phyloP scores from a whole-genome alignment of 1,140 invertebrate species.

The Cardiocondyla obscurior region DNA sequence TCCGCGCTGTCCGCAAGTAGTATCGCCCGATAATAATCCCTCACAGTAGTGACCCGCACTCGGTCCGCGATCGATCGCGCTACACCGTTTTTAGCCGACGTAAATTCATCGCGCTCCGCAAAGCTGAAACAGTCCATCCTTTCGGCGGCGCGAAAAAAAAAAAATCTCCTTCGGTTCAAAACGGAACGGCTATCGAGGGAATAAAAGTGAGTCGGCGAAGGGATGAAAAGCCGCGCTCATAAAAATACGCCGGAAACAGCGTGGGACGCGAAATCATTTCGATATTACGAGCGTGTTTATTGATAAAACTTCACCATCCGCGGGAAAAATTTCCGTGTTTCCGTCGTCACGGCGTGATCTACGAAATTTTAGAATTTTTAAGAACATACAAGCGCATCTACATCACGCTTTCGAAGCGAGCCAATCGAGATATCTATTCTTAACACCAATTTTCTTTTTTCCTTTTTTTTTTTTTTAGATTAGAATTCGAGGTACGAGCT shows the following conservation, averaged over 20 bases:
- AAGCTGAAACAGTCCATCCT: constrained; percentile 7
- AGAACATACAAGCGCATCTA: background rate
- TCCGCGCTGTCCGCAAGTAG: constrained; percentile 19
- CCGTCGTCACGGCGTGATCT: background rate
- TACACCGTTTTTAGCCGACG: constrained; percentile 34
- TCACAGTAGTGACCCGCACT: constrained; percentile 24
- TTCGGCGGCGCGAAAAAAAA: constrained; percentile 8
- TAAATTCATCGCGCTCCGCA: constrained; percentile 17
- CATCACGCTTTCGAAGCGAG: too few species aligned
- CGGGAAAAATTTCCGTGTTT: background rate
- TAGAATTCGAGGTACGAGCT: background rate
- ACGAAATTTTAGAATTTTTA: background rate
- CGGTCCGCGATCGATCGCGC: constrained; percentile 30
- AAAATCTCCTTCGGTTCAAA: constrained; percentile 2
- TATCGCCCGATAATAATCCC: constrained; percentile 33
- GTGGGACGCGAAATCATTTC: background rate
- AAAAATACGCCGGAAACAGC: background rate
- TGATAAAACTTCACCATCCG: background rate
- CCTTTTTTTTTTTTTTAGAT: too few species aligned
- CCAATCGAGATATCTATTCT: too few species aligned
- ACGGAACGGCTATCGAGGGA: background rate
- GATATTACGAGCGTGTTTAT: background rate
- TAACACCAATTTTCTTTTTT: too few species aligned
- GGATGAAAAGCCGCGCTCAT: background rate
- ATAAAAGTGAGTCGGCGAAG: background rate